phyloP scores from a whole-genome alignment of 2,113 vertebrate genomes.

The Xenopus borealis region DNA sequence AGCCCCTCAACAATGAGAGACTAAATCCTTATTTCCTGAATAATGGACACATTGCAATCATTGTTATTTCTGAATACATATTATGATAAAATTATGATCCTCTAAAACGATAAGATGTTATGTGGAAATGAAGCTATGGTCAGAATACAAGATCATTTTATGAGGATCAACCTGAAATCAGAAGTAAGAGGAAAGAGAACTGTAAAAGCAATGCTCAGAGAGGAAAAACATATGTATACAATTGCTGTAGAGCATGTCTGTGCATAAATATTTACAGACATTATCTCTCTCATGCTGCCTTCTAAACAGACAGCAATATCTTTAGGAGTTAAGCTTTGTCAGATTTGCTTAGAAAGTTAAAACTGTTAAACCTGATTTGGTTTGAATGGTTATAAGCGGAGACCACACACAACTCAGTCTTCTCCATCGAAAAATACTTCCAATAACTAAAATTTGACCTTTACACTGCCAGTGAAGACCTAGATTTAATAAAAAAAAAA shows the following conservation, averaged over 20 bases:
- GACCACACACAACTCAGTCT: slow-evolving; percentile 17
- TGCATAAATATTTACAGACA: slow-evolving; percentile 32
- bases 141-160: too few relatives aligned
- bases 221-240: background rate
- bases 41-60: too few relatives aligned
- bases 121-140: too few relatives aligned
- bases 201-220: background rate
- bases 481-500: too few relatives aligned
- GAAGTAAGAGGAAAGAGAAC: background rate
- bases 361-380: slow-evolving; percentile 15
- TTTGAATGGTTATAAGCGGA: background rate
- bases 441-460: too few relatives aligned
- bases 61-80: too few relatives aligned
- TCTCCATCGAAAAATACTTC: background rate
- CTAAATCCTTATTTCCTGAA: too few relatives aligned
- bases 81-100: too few relatives aligned
- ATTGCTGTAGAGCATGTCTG: background rate
- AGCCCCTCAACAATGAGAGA: too few relatives aligned
- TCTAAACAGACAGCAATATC: slow-evolving; percentile 1
- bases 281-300: slow-evolving; percentile 2
- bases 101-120: too few relatives aligned
- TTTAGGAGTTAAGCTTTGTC: slow-evolving; percentile 15
- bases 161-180: too few relatives aligned
- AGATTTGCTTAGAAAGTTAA: slow-evolving; percentile 9
- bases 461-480: too few relatives aligned